These are phyloP conservation scores for Leptodactylus fuscus DNA, from an alignment of 2,113 vertebrate species.

Conservation along the genomic window DNA sequence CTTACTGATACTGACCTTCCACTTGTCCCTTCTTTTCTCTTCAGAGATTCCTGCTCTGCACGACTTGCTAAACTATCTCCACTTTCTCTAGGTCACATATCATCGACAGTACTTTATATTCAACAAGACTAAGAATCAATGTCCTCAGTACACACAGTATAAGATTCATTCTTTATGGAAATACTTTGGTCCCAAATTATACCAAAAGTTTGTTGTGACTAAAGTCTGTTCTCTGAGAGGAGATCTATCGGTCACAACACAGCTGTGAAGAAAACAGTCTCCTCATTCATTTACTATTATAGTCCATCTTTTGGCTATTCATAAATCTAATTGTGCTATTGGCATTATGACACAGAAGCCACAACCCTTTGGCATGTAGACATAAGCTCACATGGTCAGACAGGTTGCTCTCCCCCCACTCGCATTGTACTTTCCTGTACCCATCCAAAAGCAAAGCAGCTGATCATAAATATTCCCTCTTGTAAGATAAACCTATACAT, in stretches of 20 bases:
- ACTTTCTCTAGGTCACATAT: conserved; percentile 42
- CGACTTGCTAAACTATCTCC: conserved; percentile 37
- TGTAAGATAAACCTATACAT: background rate
- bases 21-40: conserved; percentile 40
- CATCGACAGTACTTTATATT: conserved; percentile 33
- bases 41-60: conserved; percentile 58
- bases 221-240: background rate
- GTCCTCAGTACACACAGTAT: conserved; percentile 9
- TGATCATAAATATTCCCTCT: background rate
- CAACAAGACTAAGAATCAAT: background rate
- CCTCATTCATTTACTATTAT: background rate
- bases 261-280: conserved; percentile 31
- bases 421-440: background rate
- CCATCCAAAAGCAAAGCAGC: background rate
- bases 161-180: background rate
- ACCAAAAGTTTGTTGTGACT: background rate
- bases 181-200: conserved; percentile 20
- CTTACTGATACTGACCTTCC: conserved; percentile 6
- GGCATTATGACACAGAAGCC: conserved; percentile 24
- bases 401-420: conserved; percentile 29
- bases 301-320: background rate
- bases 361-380: conserved; percentile 25
- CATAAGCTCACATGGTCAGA: conserved; percentile 41
- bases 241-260: conserved; percentile 29
- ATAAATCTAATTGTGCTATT: conserved; percentile 1